Evolutionary conservation across 1,140 invertebrate genomes (phyloP).

Genomic region (Latrodectus geometricus): DNA sequence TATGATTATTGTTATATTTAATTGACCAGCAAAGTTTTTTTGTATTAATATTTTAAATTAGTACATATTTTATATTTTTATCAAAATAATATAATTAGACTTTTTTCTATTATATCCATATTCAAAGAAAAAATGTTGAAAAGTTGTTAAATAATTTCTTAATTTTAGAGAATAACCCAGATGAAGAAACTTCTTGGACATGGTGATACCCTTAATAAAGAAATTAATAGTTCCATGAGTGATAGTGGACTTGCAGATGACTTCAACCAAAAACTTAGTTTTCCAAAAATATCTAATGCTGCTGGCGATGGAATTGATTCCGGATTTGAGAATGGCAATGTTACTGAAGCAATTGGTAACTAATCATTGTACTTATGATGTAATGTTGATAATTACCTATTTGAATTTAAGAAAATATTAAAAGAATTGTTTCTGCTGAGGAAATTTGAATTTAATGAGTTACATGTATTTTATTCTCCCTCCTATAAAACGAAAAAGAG

Average conservation of each 20-base stretch:
- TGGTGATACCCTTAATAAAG: constrained; percentile 59
- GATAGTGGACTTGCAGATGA: constrained; percentile 42
- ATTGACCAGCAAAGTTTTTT: too few species aligned
- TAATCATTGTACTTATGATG: too few species aligned
- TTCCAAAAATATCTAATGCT: background rate
- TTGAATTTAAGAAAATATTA: background rate
- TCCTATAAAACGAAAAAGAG: too few species aligned
- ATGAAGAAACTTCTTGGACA: constrained; percentile 54
- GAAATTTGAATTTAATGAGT: too few species aligned
- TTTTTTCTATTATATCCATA: too few species aligned
- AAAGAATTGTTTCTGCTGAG: background rate
- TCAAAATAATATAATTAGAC: too few species aligned
- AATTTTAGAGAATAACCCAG: constrained; percentile 53
- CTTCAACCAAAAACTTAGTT: constrained; percentile 14
- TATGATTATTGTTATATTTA: too few species aligned
- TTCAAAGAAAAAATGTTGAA: too few species aligned
- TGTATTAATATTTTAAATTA: too few species aligned
- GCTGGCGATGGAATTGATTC: constrained; percentile 30
- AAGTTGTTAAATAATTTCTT: constrained; percentile 6
- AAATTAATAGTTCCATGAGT: constrained; percentile 51
- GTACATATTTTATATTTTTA: too few species aligned
- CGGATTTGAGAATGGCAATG: constrained; percentile 48
- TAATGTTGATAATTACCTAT: background rate
- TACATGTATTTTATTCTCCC: too few species aligned
- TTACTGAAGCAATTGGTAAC: constrained; percentile 20